phyloP scores from a whole-genome alignment of 2,113 vertebrate species.

The Rhabdomys dilectus region DNA sequence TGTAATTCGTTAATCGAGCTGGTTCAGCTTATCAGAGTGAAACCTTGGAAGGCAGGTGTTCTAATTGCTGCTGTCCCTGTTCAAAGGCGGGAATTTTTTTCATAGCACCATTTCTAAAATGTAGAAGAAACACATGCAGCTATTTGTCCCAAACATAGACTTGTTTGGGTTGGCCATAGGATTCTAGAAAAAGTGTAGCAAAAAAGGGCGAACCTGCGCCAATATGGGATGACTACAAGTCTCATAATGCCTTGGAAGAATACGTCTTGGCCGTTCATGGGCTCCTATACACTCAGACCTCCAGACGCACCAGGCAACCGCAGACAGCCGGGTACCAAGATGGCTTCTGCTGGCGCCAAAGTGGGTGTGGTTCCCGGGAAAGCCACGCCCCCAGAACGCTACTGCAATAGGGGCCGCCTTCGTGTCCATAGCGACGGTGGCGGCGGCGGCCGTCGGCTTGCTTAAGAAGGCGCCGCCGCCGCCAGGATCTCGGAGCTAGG shows the following conservation, averaged over 20 bases:
- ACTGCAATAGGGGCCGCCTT: not conserved
- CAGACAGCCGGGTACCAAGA: accelerated
- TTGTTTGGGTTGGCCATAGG: not conserved
- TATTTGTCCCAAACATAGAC: not conserved
- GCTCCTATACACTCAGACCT: accelerated
- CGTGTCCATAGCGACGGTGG: slow-evolving; percentile 76
- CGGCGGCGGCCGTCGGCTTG: not conserved
- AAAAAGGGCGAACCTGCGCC: accelerated
- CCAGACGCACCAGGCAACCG: accelerated
- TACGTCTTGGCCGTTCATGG: accelerated
- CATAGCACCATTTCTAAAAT: not conserved
- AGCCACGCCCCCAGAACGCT: slow-evolving; percentile 62
- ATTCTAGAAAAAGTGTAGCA: not conserved
- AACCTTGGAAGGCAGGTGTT: not conserved
- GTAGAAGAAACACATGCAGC: not conserved
- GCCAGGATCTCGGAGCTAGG: not conserved
- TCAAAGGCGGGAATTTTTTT: not conserved
- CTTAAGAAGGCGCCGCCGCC: not conserved
- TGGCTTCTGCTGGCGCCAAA: not conserved
- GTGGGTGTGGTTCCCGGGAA: slow-evolving; percentile 5
- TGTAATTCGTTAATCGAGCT: not conserved
- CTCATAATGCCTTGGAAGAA: not conserved
- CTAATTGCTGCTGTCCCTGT: not conserved
- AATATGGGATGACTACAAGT: not conserved
- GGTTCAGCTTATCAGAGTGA: not conserved